Evolutionary conservation across 2,113 vertebrate species (phyloP), one percentile per base, ranked within the genome.

Genomic region (Lophius piscatorius): DNA sequence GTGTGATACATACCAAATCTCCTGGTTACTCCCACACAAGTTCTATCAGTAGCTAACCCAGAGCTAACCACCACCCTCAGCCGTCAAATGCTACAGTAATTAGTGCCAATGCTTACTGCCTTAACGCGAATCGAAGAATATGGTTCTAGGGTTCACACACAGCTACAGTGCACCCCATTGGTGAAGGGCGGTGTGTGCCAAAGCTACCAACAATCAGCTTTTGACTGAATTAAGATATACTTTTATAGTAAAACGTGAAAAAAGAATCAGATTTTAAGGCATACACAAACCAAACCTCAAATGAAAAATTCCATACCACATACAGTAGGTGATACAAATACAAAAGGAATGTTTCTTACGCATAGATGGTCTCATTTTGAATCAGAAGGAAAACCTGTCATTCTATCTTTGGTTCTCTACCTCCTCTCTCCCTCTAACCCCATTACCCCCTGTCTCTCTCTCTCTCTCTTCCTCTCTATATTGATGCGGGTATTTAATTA

Each of bases 31-130:
- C 78, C 66, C 50, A 76, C 45, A 49, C 68, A 73, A 62, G 70
- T 50, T 83, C 70, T 78, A 69, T 68, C 74, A 70, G 78, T 79
- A 77, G 79, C 80, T 74, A 81, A 81, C 68, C 80, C 72, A 50
- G 66, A 78, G 70, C 76, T 65, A 85, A 83, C 74, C 68, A 75
- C 76, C 63, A 83, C 66, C 73, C 73, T 58, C 66, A 65, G 76
- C 80, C 76, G 73, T 84, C 74, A 63, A 75, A 80, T 56, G 81
- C 87, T 88, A 90, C 80, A 88, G 72, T 78, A 87, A 88, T 81
- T 86, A 81, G 93, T 96, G 94, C 94, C 95, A 98, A 96, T 94
- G 94, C 92, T 93, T 92, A 92, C 94, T 96, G 95, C 95, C 95
- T 98, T 98, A 98, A 95, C 35, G 74, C 65, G 73, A 85, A 92